Conservation (phyloP, 2,113 vertebrate species). For the Nothocercus julius region DNA sequence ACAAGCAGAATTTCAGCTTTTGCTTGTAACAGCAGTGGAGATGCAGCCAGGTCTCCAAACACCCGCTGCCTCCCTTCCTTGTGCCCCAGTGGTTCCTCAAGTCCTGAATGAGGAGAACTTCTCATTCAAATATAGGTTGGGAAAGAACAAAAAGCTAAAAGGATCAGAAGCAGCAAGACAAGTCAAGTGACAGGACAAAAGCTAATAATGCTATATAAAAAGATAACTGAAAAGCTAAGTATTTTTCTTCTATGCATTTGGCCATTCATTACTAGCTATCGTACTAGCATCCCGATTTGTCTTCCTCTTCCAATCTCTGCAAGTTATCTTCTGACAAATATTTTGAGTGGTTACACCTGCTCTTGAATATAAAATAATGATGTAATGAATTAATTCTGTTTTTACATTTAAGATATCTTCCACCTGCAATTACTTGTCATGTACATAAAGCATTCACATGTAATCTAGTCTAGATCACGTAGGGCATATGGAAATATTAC, state of each 20-base stretch:
- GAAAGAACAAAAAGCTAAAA: background rate
- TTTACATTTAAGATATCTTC: background rate
- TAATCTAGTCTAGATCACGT: background rate
- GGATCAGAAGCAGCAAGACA: background rate
- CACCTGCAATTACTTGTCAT: background rate
- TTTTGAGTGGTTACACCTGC: background rate
- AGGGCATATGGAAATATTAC: background rate
- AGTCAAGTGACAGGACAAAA: background rate
- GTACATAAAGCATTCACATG: background rate
- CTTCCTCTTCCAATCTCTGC: background rate
- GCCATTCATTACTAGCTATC: background rate
- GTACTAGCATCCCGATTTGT: background rate
- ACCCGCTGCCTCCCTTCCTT: background rate
- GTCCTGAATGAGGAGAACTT: background rate
- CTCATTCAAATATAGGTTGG: background rate
- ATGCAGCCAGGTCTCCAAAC: background rate
- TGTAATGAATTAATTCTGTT: background rate
- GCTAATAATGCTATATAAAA: background rate
- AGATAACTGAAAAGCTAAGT: no score
- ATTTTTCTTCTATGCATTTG: accelerated
- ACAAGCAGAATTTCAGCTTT: background rate
- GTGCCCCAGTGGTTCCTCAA: background rate
- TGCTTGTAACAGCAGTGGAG: background rate
- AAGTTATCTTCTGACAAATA: background rate
- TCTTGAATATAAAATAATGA: background rate